Evolutionary conservation across 2,797 vertebrate genomes (phyloP).

Genomic region (Myripristis murdjan): DNA sequence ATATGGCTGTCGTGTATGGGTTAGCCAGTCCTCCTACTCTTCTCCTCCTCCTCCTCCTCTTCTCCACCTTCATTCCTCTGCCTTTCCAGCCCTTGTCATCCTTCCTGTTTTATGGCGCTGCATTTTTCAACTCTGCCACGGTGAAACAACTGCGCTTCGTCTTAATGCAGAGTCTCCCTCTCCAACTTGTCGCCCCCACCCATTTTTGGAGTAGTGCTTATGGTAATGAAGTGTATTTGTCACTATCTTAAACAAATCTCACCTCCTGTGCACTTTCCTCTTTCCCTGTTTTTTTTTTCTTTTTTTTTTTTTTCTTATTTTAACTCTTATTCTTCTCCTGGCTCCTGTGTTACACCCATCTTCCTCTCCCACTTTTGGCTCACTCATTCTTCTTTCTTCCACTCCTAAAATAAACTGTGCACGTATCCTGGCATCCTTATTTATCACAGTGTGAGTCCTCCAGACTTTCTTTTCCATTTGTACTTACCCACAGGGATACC

Average conservation of each 20-base stretch:
- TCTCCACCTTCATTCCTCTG: constrained; percentile 22
- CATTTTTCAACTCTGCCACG: constrained; percentile 26
- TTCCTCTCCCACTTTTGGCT: background rate
- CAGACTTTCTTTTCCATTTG: background rate
- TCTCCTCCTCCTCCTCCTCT: too few relatives aligned
- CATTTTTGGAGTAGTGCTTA: constrained; percentile 20
- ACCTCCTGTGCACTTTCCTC: background rate
- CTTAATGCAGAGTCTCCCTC: constrained; percentile 17
- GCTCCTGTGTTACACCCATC: constrained; percentile 9
- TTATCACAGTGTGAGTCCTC: background rate
- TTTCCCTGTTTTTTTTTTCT: background rate
- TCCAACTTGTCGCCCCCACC: constrained; percentile 15
- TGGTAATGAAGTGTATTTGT: constrained; percentile 31
- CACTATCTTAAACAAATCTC: constrained; percentile 15
- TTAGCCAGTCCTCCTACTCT: constrained; percentile 41
- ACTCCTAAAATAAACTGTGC: background rate
- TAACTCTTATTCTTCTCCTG: constrained; percentile 3
- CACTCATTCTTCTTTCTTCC: background rate
- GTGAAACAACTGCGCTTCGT: constrained; percentile 35
- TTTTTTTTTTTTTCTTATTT: too few relatives aligned
- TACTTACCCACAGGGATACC: background rate
- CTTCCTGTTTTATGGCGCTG: constrained; percentile 29
- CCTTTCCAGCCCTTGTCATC: constrained; percentile 25
- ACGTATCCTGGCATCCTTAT: constrained; percentile 2
- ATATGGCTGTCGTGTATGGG: constrained; percentile 45